Percentiles rank a stretch among this genome's conserved stretches.
phyloP scores from a whole-genome alignment of 2,888 invertebrate genomes.

The Polyploca ridens region DNA sequence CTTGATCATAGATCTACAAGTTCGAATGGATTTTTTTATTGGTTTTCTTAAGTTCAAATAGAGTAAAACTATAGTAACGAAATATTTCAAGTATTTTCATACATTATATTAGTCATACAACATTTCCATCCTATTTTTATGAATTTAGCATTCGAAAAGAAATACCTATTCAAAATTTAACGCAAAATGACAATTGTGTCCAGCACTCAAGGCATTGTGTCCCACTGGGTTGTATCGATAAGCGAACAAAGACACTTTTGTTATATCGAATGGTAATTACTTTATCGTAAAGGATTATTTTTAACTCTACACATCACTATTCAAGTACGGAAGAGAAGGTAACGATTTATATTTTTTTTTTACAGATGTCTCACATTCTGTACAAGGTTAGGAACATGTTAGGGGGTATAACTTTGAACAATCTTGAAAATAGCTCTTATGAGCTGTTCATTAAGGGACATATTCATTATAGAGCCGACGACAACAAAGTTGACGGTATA shows the following conservation, averaged over 20 bases:
- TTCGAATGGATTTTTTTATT: neutral
- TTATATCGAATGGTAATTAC: slow-evolving; percentile 30
- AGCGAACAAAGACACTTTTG: slow-evolving; percentile 40
- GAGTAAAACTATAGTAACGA: neutral
- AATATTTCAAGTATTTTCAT: no score
- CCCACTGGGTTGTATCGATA: slow-evolving; percentile 44
- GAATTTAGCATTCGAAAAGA: no score
- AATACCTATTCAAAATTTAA: neutral
- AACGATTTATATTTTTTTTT: no score
- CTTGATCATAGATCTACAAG: neutral
- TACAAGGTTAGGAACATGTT: no score
- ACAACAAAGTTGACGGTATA: no score
- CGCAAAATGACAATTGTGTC: slow-evolving; percentile 28
- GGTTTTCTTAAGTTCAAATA: neutral
- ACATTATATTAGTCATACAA: neutral
- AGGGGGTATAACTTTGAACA: no score
- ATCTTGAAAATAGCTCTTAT: no score
- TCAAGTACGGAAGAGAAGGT: neutral
- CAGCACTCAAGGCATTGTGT: slow-evolving; percentile 33
- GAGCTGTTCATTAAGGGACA: no score
- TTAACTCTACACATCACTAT: neutral
- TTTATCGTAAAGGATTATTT: slow-evolving; percentile 20
- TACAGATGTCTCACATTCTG: no score
- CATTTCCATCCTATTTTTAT: neutral
- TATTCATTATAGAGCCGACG: no score